Evolutionary conservation across 2,888 invertebrate genomes (phyloP), one percentile per base, ranked within the genome.

Genomic region (Dryobota labecula): DNA sequence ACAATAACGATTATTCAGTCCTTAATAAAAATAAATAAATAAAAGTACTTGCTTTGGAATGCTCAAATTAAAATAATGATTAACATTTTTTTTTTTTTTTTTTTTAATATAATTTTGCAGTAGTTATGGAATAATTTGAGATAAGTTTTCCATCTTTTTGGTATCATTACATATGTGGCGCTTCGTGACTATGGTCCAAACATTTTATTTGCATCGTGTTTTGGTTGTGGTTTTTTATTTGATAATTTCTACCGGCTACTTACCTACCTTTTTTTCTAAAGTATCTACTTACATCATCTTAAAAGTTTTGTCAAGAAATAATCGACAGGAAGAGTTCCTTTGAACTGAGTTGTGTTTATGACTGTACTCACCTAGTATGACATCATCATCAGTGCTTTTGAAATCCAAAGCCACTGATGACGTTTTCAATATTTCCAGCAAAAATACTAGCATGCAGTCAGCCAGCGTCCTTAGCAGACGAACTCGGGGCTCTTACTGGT

Each of bases 391-490:
- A 78, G 73, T 73, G 79, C 51, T 70, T 76, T 82, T 53, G 2
- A 27, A 65, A 49, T 24, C 20, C 6, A 27, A 60, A 47, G 86
- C 72, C 80, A 58, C 63, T 77, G 70, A 78, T 71, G 63, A 61
- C 56, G 41, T 72, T 60, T 81, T 83, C 67, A 69, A 77, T 69
- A 69, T 84, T 95, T 94, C 82, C 96, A 97, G 97, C 97, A 86
- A 96, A 97, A 87, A 96, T 97, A 90, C 94, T 97, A 86, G 96
- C 97, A 88, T 96, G 96, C 91, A 96, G 96, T 88, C 97, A 96
- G 90, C 96, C 97, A 78, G 96, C 97, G 15, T 97, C 97, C 7
- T 91, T 98, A 86, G 98, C 98, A 61, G 98, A 98, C 81, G 98
- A 98, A 89, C 90, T 97, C 73, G 97, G 97, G 20, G 94, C 95